These are phyloP conservation scores for Montipora efflorescens DNA, from an alignment of 64 coral and sea anemone species.

Conservation along the genomic window DNA sequence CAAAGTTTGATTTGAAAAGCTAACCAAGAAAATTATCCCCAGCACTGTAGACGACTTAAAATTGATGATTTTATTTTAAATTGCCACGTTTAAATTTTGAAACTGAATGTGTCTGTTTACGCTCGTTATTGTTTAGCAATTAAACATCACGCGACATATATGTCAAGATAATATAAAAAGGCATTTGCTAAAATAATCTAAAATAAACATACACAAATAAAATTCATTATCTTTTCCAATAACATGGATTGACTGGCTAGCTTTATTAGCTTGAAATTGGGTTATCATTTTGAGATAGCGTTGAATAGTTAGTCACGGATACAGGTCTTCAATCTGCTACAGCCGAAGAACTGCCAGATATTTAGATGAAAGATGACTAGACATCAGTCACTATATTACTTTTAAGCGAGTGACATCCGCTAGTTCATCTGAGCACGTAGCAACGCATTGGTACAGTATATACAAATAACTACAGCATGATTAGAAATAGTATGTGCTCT, in stretches of 20 bases:
- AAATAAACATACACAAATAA: background rate
- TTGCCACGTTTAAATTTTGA: background rate
- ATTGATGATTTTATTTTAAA: too few relatives aligned
- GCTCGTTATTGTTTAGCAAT: conserved; percentile 7
- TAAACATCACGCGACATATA: background rate
- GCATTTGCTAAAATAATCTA: conserved; percentile 15
- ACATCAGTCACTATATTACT: too few relatives aligned
- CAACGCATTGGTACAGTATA: too few relatives aligned
- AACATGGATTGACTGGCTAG: background rate
- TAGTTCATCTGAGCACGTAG: background rate
- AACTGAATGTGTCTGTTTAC: background rate
- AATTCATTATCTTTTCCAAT: conserved; percentile 1
- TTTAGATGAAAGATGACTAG: too few relatives aligned
- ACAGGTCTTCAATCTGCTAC: too few relatives aligned
- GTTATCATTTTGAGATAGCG: background rate
- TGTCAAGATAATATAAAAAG: conserved; percentile 29
- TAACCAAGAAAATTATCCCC: too few relatives aligned
- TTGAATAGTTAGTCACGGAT: too few relatives aligned
- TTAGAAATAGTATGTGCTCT: too few relatives aligned
- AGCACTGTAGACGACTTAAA: too few relatives aligned
- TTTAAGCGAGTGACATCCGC: background rate
- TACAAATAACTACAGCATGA: too few relatives aligned
- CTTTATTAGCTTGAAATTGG: conserved; percentile 14
- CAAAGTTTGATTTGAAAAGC: too few relatives aligned
- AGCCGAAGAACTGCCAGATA: too few relatives aligned